Evolutionary conservation across 2,113 vertebrate genomes (phyloP).

Genomic region (Alectura lathami): DNA sequence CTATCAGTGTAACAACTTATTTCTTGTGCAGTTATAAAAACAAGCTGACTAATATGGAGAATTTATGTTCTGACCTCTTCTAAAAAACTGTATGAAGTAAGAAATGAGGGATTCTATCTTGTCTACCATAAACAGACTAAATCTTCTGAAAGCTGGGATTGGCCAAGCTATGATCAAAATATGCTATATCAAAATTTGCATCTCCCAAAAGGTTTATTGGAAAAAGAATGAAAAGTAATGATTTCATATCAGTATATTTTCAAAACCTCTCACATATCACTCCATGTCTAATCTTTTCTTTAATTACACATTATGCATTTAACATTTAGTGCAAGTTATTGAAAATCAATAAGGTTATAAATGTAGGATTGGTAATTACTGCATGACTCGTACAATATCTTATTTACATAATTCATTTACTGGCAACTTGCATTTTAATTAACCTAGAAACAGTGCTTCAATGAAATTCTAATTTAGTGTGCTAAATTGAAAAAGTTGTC

Average conservation of each 20-base stretch:
- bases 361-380: conserved; percentile 36
- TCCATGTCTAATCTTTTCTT: background rate
- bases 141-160: background rate
- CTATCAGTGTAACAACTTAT: background rate
- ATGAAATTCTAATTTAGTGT: conserved; percentile 59
- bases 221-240: background rate
- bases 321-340: conserved; percentile 31
- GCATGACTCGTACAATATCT: conserved; percentile 37
- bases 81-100: background rate
- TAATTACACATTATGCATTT: conserved; percentile 24
- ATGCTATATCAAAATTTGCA: background rate
- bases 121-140: background rate
- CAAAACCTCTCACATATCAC: background rate
- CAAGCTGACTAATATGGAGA: background rate
- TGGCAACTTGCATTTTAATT: conserved; percentile 66
- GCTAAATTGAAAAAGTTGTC: conserved; percentile 67
- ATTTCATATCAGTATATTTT: background rate
- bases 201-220: background rate
- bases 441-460: conserved; percentile 30
- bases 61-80: background rate
- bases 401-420: conserved; percentile 68
- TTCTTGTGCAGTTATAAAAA: background rate
- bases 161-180: background rate
- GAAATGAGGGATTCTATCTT: background rate
- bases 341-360: conserved; percentile 51